These are phyloP conservation scores for Lordiphosa stackelbergi DNA, from an alignment of 1,140 invertebrate genomes.

Conservation along the genomic window DNA sequence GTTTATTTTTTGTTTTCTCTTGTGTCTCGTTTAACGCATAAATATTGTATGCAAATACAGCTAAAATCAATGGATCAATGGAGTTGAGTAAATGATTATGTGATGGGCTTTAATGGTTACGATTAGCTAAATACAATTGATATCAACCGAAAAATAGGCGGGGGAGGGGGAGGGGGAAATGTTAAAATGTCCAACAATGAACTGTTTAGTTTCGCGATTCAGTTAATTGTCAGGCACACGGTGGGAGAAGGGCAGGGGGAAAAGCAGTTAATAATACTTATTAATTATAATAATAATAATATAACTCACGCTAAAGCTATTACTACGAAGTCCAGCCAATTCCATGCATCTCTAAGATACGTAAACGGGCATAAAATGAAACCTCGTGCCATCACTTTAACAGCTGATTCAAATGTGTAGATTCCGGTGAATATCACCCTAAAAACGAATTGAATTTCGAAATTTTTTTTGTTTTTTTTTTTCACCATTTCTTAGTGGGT, in stretches of 20 bases:
- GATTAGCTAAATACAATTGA: too few relatives aligned
- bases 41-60: slow-evolving; percentile 44
- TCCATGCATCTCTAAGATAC: slow-evolving; percentile 99
- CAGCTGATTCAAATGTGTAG: slow-evolving; percentile 99
- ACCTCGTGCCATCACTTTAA: slow-evolving; percentile 99
- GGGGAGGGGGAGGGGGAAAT: too few relatives aligned
- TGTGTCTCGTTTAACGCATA: neutral
- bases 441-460: slow-evolving; percentile 78
- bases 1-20: slow-evolving; percentile 10
- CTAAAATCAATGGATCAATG: slow-evolving; percentile 16
- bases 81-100: neutral
- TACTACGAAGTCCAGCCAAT: slow-evolving; percentile 99
- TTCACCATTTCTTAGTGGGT: too few relatives aligned
- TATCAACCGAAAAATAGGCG: too few relatives aligned
- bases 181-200: too few relatives aligned
- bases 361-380: slow-evolving; percentile 99
- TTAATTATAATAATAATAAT: slow-evolving; percentile 46
- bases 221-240: slow-evolving; percentile 15
- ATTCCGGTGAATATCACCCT: slow-evolving; percentile 99
- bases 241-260: too few relatives aligned
- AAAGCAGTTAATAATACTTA: slow-evolving; percentile 22
- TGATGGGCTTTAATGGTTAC: too few relatives aligned
- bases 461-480: slow-evolving; percentile 17
- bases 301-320: slow-evolving; percentile 99
- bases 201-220: neutral